phyloP scores from a whole-genome alignment of 64 coral and sea anemone genomes.

The Orbicella faveolata region DNA sequence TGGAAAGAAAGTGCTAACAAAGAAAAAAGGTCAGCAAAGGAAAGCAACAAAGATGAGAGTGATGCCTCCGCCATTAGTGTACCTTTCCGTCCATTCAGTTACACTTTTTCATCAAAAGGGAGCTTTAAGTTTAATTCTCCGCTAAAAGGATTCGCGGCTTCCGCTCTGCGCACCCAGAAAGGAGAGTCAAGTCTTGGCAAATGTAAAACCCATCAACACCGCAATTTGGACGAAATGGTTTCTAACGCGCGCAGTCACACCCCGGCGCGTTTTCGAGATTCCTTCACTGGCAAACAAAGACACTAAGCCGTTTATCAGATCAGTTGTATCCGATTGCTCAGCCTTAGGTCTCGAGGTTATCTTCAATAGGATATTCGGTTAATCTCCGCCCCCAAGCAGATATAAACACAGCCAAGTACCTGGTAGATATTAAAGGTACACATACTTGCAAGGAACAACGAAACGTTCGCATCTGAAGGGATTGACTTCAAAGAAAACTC shows the following conservation, averaged over 20 bases:
- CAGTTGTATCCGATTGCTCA: slow-evolving; percentile 13
- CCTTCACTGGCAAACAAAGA: slow-evolving; percentile 25
- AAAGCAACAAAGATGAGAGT: not conserved
- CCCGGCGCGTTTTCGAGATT: not conserved
- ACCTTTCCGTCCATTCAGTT: not conserved
- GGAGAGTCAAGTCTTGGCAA: not conserved
- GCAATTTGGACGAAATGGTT: not conserved
- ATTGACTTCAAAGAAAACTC: not conserved
- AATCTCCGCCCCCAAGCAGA: slow-evolving; percentile 20
- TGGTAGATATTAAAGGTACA: not conserved
- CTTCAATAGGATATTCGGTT: not conserved
- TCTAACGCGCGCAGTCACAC: not conserved
- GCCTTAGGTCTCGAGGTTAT: slow-evolving; percentile 36
- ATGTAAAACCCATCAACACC: slow-evolving; percentile 3
- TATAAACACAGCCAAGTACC: not conserved
- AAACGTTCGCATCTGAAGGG: not conserved
- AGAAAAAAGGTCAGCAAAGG: not conserved
- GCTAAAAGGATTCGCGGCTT: slow-evolving; percentile 1
- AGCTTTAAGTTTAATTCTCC: not conserved
- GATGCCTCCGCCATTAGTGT: not conserved
- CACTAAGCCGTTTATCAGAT: not conserved
- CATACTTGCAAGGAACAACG: not conserved
- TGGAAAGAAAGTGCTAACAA: not conserved
- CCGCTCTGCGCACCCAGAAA: not conserved
- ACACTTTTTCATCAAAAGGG: slow-evolving; percentile 2